Evolutionary conservation across 1,140 invertebrate species (phyloP).

Genomic region (Drosophila pandora): DNA sequence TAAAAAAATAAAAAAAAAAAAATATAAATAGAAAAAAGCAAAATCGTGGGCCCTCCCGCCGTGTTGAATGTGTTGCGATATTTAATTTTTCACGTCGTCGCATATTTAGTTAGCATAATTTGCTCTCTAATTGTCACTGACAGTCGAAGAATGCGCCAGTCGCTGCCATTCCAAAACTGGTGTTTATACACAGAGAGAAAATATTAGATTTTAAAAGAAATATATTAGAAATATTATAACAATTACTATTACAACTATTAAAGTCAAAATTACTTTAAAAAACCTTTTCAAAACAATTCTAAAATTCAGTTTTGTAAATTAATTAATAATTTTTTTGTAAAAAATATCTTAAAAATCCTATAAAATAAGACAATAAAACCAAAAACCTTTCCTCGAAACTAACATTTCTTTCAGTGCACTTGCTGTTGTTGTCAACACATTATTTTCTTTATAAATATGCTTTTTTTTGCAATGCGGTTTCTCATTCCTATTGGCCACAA

Average conservation of each 20-base stretch:
- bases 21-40: no score
- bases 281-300: no score
- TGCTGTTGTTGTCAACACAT: conserved; percentile 47
- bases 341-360: no score
- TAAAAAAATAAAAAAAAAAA: background rate
- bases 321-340: no score
- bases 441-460: background rate
- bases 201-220: no score
- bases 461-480: conserved; percentile 5
- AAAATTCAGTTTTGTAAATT: no score
- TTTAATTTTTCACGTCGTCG: conserved; percentile 43
- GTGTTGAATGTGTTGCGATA: conserved; percentile 1
- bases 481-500: conserved; percentile 37
- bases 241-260: no score
- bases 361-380: no score
- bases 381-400: no score
- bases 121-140: conserved; percentile 69
- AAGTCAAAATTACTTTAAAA: no score
- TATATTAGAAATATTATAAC: no score
- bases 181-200: conserved; percentile 4
- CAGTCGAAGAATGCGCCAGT: conserved; percentile 59
- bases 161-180: conserved; percentile 21
- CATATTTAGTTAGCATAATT: conserved; percentile 76
- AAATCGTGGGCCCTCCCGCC: conserved; percentile 28
- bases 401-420: conserved; percentile 1